Evolutionary conservation across 2,113 vertebrate genomes (phyloP).

Genomic region (Cephalopterus ornatus): DNA sequence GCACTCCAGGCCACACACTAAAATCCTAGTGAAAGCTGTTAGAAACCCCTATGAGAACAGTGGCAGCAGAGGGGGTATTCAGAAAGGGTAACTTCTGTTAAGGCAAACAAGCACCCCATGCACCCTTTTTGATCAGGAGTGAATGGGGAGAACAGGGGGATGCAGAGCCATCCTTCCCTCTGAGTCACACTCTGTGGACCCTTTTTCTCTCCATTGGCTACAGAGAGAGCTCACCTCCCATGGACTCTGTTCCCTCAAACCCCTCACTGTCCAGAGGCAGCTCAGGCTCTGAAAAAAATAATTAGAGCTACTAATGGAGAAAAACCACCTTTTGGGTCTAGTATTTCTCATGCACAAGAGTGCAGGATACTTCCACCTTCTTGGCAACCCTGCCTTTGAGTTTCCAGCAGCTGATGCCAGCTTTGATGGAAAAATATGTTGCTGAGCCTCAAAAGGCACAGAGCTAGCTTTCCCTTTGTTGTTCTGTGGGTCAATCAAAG

Average conservation of each 20-base stretch:
- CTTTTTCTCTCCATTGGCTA: background rate
- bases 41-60: background rate
- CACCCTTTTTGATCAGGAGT: background rate
- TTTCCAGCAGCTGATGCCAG: background rate
- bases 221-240: background rate
- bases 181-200: background rate
- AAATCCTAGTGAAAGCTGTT: background rate
- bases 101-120: background rate
- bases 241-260: background rate
- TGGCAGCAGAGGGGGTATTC: background rate
- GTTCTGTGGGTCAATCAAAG: background rate
- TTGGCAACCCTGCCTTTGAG: background rate
- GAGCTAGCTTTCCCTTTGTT: background rate
- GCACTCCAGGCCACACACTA: background rate
- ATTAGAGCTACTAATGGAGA: background rate
- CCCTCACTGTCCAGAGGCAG: background rate
- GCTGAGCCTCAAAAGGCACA: background rate
- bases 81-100: background rate
- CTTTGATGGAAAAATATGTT: constrained; percentile 23
- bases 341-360: background rate
- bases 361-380: background rate
- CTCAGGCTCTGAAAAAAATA: background rate
- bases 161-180: background rate
- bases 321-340: background rate
- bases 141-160: background rate